Percentiles rank a stretch among this genome's conserved stretches.
Conservation (phyloP, 2,113 vertebrate species). For the Mormoops blainvillei region DNA sequence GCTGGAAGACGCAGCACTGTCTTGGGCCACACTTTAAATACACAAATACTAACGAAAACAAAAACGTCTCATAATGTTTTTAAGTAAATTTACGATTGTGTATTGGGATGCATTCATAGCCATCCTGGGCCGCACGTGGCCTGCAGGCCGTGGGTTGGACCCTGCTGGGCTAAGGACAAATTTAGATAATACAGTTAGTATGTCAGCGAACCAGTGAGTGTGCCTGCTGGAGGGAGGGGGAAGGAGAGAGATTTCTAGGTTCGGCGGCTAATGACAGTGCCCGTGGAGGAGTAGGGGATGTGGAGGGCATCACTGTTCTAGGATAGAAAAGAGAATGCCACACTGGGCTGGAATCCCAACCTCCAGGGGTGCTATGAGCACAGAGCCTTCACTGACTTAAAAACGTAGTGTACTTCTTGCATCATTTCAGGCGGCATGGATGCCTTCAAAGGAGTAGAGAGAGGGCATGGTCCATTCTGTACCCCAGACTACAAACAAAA, state of each 20-base stretch:
- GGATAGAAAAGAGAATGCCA: not conserved
- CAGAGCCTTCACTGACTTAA: not conserved
- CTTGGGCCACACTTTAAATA: no score
- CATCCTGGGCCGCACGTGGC: no score
- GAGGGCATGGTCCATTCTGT: not conserved
- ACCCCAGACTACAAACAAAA: not conserved
- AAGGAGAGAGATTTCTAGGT: not conserved
- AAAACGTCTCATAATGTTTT: no score
- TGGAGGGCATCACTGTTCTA: not conserved
- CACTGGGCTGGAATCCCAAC: not conserved
- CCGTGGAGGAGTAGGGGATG: no score
- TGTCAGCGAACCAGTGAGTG: not conserved
- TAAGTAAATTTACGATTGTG: no score
- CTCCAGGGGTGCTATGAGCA: not conserved
- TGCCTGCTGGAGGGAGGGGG: no score
- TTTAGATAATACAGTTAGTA: not conserved
- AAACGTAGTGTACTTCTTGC: not conserved
- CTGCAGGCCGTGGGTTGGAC: no score
- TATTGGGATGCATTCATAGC: no score
- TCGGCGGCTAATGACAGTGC: not conserved
- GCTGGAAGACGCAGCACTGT: no score
- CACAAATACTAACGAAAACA: no score
- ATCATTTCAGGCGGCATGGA: not conserved
- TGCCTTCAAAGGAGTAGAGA: not conserved
- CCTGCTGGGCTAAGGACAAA: not conserved